These are phyloP conservation scores for Miichthys miiuy DNA, from an alignment of 2,797 vertebrate species.

Conservation along the genomic window DNA sequence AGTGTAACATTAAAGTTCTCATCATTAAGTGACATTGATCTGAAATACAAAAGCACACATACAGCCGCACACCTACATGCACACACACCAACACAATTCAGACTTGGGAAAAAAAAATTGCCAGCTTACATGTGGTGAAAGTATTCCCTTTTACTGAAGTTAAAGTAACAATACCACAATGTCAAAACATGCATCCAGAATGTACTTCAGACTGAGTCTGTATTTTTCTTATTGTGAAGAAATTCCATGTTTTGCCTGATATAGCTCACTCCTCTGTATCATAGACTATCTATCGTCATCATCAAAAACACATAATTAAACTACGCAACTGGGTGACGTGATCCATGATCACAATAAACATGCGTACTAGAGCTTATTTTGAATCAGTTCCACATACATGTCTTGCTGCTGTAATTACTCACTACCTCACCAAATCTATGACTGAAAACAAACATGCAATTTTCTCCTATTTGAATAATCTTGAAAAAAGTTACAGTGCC, in stretches of 20 bases:
- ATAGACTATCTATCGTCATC: neutral
- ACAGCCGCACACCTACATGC: neutral
- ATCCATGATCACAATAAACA: conserved; percentile 5
- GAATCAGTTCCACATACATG: neutral
- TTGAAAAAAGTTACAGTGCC: neutral
- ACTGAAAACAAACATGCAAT: neutral
- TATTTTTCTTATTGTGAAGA: conserved; percentile 1
- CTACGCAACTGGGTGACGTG: neutral
- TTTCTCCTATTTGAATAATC: neutral
- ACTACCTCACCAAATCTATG: neutral
- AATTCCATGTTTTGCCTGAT: neutral
- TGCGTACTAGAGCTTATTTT: neutral
- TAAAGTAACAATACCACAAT: neutral
- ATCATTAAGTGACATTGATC: conserved; percentile 25
- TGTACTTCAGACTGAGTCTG: too few species aligned
- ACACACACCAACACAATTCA: neutral
- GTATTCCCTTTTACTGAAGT: neutral
- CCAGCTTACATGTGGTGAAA: neutral
- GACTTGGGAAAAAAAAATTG: neutral
- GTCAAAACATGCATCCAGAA: neutral
- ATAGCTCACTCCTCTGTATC: neutral
- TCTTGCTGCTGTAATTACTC: conserved; percentile 6
- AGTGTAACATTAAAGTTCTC: conserved; percentile 26
- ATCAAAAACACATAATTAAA: conserved; percentile 8
- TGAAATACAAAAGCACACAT: conserved; percentile 3